Conservation (phyloP, 2,113 vertebrate genomes). For the Hirundichthys speculiger region DNA sequence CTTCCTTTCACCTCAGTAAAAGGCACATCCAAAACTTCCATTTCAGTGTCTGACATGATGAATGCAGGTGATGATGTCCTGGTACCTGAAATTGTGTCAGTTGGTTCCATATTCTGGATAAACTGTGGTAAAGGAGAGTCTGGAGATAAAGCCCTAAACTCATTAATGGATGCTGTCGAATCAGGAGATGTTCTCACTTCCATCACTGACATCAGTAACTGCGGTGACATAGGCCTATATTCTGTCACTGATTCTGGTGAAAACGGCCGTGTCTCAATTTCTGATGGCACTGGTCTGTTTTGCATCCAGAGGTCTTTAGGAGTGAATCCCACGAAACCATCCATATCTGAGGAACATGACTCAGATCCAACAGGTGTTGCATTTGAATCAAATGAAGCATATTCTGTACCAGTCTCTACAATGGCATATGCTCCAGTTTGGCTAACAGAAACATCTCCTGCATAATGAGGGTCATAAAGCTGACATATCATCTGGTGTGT, state of each 20-base stretch:
- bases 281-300: slow-evolving; percentile 25
- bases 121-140: slow-evolving; percentile 50
- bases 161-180: slow-evolving; percentile 11
- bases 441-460: slow-evolving; percentile 38
- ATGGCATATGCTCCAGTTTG: slow-evolving; percentile 13
- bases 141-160: slow-evolving; percentile 6
- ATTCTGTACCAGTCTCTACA: neutral
- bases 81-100: neutral
- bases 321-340: neutral
- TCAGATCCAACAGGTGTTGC: too few relatives aligned
- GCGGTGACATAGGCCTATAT: too few relatives aligned
- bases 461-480: slow-evolving; percentile 68
- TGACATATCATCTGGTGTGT: slow-evolving; percentile 56
- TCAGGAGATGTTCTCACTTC: slow-evolving; percentile 14
- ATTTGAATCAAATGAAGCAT: neutral
- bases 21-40: slow-evolving; percentile 15
- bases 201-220: too few relatives aligned
- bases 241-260: slow-evolving; percentile 53
- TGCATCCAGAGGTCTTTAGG: slow-evolving; percentile 1
- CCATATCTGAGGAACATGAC: neutral
- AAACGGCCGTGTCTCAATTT: slow-evolving; percentile 20
- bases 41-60: slow-evolving; percentile 45
- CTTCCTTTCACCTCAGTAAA: slow-evolving; percentile 2
- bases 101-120: slow-evolving; percentile 13
- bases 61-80: slow-evolving; percentile 39